These are phyloP conservation scores for Schrankia costaestrigalis DNA, from an alignment of 2,888 invertebrate genomes.

Conservation along the genomic window DNA sequence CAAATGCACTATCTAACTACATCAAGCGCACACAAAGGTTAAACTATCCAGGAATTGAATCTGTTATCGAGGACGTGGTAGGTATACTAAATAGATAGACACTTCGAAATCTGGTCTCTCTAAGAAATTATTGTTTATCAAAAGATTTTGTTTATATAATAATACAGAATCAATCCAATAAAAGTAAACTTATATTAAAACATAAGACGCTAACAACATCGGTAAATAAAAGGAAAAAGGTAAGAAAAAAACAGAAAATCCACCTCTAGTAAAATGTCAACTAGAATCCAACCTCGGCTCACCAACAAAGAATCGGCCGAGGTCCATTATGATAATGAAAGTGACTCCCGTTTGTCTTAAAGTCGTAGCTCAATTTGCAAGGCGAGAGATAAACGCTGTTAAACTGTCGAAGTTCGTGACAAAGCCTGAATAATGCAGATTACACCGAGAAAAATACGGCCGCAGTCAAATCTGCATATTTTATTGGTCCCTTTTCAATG, in stretches of 20 bases:
- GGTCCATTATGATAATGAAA: conserved; percentile 80
- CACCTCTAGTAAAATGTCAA: conserved; percentile 50
- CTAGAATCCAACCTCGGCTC: conserved; percentile 62
- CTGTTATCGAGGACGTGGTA: too few relatives aligned
- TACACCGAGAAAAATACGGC: conserved; percentile 79
- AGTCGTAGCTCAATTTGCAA: conserved; percentile 81
- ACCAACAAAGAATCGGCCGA: conserved; percentile 74
- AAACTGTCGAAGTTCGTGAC: conserved; percentile 81
- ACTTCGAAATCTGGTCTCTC: too few relatives aligned
- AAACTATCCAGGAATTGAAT: too few relatives aligned
- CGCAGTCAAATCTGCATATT: conserved; percentile 79
- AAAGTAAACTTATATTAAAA: too few relatives aligned
- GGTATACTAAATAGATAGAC: too few relatives aligned
- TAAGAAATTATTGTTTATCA: too few relatives aligned
- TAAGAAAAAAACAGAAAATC: conserved; percentile 27
- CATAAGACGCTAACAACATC: conserved; percentile 5
- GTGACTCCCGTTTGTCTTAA: conserved; percentile 80
- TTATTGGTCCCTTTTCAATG: conserved; percentile 75
- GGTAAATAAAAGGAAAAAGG: conserved; percentile 23
- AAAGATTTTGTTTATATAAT: too few relatives aligned
- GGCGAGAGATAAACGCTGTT: conserved; percentile 81
- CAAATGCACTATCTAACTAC: too few relatives aligned
- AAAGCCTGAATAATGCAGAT: conserved; percentile 81
- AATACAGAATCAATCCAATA: too few relatives aligned
- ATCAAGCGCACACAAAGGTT: too few relatives aligned